Base-by-base conservation (phyloP, 2,113 vertebrate species). In the Notothenia rossii region DNA sequence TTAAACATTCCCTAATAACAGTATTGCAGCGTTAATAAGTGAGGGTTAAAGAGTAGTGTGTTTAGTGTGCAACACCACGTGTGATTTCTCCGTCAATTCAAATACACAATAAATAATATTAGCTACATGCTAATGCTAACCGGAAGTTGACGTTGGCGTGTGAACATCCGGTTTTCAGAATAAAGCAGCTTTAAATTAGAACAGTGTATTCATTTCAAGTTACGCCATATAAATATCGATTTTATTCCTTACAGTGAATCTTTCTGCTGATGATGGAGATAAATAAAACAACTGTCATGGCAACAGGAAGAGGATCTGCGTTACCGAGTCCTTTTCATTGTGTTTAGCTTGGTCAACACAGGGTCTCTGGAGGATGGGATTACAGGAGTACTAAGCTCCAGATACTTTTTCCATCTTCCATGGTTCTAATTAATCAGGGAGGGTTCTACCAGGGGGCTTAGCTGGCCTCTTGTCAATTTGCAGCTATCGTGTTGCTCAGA, bases 391-490 rank as follows among this genome's bases (percentile, higher is more conserved):
- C 77, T 91, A 86, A 90, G 64, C 83, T 86, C 71, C 75, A 89
- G 80, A 86, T 86, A 71, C 85, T 81, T 84, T 63, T 72, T 50
- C 76, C 77, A 89, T 92, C 86, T 88, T 89, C 86, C 50, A 33
- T 62, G 79, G 79, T 83, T 90, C 89, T 93, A 92, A 93, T 92
- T 89, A 93, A 90, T 91, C 90, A 85, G 91, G 75, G 91, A 82
- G 67, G 77, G 67, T 74, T 91, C 63, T 79, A 87, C 80, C 91
- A 66, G 56, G 81, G 82, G 88, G 91, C 70, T 91, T 85, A 86
- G 75, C 65, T 66, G 75, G 89, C 86, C 88, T 78, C 89, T 83
- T 79, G 91, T 92, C 89, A 93, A 90, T 93, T 91, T 89, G 64
- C 91, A 89, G 88, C 87, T 84, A 81, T 88, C 72, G 53, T 63